Conservation (phyloP, 2,888 invertebrate genomes). For the Aelia acuminata region DNA sequence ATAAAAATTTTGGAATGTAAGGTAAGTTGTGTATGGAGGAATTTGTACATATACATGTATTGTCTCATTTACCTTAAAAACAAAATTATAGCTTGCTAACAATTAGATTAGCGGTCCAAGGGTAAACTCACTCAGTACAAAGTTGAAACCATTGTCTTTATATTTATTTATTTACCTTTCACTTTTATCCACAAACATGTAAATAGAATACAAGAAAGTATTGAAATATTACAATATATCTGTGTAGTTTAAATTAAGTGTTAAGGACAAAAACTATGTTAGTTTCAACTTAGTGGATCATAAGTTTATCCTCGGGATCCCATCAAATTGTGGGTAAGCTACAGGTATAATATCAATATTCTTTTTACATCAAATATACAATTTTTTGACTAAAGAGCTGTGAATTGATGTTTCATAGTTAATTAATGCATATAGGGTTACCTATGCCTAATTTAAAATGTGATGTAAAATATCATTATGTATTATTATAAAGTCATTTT, state of each 20-base stretch:
- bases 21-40: slow-evolving; percentile 48
- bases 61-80: slow-evolving; percentile 59
- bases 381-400: slow-evolving; percentile 11
- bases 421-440: background rate
- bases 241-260: no score
- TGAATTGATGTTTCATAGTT: slow-evolving; percentile 39
- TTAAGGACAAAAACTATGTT: no score
- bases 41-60: slow-evolving; percentile 60
- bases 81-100: background rate
- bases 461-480: slow-evolving; percentile 49
- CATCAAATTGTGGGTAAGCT: no score
- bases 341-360: slow-evolving; percentile 54
- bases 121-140: no score
- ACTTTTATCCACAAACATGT: no score
- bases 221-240: no score
- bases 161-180: no score
- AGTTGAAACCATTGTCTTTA: no score
- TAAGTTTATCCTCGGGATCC: no score
- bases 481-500: slow-evolving; percentile 49
- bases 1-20: slow-evolving; percentile 59
- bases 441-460: slow-evolving; percentile 30
- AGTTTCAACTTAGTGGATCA: no score
- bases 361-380: slow-evolving; percentile 59
- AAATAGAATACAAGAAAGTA: no score
- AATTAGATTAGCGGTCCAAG: no score